phyloP scores from a whole-genome alignment of 2,888 invertebrate genomes.

The Lithophane ornitopus region DNA sequence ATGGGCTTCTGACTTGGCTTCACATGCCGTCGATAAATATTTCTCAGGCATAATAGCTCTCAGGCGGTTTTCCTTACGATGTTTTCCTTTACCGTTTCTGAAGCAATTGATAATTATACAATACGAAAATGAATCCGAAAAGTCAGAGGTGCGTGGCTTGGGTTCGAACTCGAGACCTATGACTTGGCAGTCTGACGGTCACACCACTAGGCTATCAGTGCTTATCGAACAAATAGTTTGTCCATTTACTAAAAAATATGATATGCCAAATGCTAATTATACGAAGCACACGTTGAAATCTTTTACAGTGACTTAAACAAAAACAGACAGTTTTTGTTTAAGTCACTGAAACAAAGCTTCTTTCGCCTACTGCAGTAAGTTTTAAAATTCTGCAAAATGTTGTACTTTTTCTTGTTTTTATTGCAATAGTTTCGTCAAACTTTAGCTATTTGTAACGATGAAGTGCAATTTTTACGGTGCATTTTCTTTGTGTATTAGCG shows the following conservation, averaged over 20 bases:
- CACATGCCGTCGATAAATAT: too few relatives aligned
- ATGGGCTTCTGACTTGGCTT: too few relatives aligned
- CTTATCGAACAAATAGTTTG: not conserved
- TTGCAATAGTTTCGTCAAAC: slow-evolving; percentile 46
- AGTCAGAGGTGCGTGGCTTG: too few relatives aligned
- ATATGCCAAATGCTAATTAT: not conserved
- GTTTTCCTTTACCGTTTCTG: too few relatives aligned
- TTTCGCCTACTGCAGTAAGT: slow-evolving; percentile 14
- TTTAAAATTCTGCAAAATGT: slow-evolving; percentile 10
- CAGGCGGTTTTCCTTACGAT: too few relatives aligned
- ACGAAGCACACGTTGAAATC: not conserved
- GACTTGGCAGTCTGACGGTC: too few relatives aligned
- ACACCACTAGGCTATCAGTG: too few relatives aligned
- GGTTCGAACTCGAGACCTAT: too few relatives aligned
- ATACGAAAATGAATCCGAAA: too few relatives aligned
- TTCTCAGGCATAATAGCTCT: too few relatives aligned
- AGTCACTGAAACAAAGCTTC: not conserved
- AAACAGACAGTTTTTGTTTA: not conserved
- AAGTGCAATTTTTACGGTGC: slow-evolving; percentile 45
- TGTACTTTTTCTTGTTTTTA: slow-evolving; percentile 11
- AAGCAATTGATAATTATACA: too few relatives aligned
- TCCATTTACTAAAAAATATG: not conserved
- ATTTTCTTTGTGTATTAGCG: slow-evolving; percentile 23
- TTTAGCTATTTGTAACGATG: slow-evolving; percentile 30
- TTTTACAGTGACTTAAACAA: not conserved